Evolutionary conservation across 2,113 vertebrate genomes (phyloP).

Genomic region (Rhizomys pruinosus): DNA sequence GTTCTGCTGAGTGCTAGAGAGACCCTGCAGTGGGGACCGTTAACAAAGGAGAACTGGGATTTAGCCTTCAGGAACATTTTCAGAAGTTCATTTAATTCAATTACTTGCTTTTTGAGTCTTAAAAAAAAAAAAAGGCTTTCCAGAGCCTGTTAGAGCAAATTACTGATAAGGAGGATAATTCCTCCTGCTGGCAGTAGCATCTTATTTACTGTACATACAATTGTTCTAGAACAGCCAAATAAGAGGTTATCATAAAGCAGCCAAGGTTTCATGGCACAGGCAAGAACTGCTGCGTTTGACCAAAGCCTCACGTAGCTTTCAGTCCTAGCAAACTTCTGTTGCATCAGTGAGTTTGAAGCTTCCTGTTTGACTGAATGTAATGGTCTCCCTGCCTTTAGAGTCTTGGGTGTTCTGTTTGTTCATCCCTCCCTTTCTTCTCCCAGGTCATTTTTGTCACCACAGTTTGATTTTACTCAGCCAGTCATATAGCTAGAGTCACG

Average conservation of each 20-base stretch:
- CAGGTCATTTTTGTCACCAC: neutral
- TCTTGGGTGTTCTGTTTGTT: neutral
- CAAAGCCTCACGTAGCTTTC: neutral
- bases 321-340: neutral
- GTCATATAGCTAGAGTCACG: neutral
- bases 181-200: neutral
- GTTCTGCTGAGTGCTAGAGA: neutral
- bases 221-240: conserved; percentile 34
- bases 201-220: conserved; percentile 64
- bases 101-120: conserved; percentile 62
- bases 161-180: conserved; percentile 56
- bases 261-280: conserved; percentile 4
- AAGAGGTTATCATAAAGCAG: conserved; percentile 57
- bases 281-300: neutral
- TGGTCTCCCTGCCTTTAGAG: neutral
- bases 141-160: conserved; percentile 42
- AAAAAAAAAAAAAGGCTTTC: conserved; percentile 51
- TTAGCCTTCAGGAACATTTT: conserved; percentile 15
- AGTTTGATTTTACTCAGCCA: neutral
- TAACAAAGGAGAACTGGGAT: neutral
- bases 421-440: neutral
- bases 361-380: neutral
- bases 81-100: conserved; percentile 49
- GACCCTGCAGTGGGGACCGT: neutral
- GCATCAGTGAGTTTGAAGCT: neutral